Evolutionary conservation across 2,888 invertebrate species (phyloP).

Genomic region (Diloba caeruleocephala): DNA sequence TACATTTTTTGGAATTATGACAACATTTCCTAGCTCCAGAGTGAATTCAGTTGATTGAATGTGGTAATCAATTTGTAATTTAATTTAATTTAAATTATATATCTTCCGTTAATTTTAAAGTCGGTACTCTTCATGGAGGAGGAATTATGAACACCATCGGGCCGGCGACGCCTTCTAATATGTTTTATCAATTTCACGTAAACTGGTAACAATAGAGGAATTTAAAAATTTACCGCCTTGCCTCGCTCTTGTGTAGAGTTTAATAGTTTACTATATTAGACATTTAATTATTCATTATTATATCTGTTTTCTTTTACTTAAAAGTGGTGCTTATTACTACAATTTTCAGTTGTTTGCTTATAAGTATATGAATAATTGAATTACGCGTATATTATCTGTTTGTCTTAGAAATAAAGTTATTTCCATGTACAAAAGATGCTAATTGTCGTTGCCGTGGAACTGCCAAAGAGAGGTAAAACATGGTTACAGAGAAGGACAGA

Average conservation of each 20-base stretch:
- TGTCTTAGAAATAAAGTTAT: no score
- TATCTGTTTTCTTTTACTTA: conserved; percentile 2
- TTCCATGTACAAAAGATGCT: no score
- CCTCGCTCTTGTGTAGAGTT: conserved; percentile 4
- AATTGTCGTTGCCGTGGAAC: no score
- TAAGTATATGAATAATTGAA: no score
- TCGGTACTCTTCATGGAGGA: conserved; percentile 3
- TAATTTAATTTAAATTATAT: conserved; percentile 15
- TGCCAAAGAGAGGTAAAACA: no score
- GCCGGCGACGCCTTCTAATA: conserved; percentile 30
- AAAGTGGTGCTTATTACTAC: conserved; percentile 2
- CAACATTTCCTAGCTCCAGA: no score
- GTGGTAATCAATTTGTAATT: not conserved
- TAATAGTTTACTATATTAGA: conserved; percentile 23
- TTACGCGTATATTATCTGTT: no score
- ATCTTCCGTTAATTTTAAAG: not conserved
- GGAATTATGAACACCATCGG: conserved; percentile 36
- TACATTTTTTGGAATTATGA: no score
- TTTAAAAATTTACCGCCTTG: conserved; percentile 44
- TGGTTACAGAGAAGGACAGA: no score
- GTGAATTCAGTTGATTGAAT: not conserved
- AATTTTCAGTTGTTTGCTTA: conserved; percentile 5
- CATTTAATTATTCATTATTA: conserved; percentile 11
- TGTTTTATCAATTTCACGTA: conserved; percentile 47
- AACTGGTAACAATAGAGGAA: conserved; percentile 39